Conservation (phyloP, 1,140 invertebrate genomes). For the Drosophila asahinai region DNA sequence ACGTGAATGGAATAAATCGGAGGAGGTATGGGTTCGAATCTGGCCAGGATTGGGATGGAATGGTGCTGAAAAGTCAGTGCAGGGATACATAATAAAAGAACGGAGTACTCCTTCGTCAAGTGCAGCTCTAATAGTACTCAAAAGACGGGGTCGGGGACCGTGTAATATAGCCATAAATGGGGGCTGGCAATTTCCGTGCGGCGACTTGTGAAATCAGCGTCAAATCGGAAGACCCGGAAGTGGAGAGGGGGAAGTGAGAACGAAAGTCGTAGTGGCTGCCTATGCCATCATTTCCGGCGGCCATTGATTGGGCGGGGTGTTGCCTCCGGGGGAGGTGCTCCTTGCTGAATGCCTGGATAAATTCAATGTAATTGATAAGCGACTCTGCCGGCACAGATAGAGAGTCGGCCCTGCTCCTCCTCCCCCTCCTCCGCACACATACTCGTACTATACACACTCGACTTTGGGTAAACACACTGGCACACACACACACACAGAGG, state of each 20-base stretch:
- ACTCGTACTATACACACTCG: slow-evolving; percentile 7
- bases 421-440: not conserved
- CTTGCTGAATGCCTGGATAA: slow-evolving; percentile 28
- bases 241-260: slow-evolving; percentile 8
- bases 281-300: slow-evolving; percentile 59
- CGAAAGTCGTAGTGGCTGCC: slow-evolving; percentile 37
- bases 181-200: slow-evolving; percentile 56
- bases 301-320: slow-evolving; percentile 42
- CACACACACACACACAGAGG: slow-evolving; percentile 17
- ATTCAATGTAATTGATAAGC: slow-evolving; percentile 60
- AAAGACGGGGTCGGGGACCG: not conserved
- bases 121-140: slow-evolving; percentile 18
- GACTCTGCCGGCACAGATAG: slow-evolving; percentile 20
- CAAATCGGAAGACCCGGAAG: slow-evolving; percentile 23
- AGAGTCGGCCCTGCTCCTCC: not conserved
- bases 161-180: slow-evolving; percentile 47
- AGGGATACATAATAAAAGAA: slow-evolving; percentile 40
- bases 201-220: slow-evolving; percentile 54
- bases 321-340: not conserved
- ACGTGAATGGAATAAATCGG: slow-evolving; percentile 59
- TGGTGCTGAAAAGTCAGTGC: slow-evolving; percentile 5
- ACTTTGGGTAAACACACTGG: slow-evolving; percentile 34
- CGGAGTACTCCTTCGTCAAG: slow-evolving; percentile 18
- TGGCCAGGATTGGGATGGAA: not conserved
- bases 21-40: slow-evolving; percentile 9